These are phyloP conservation scores for Trachemys scripta DNA, from an alignment of 2,113 vertebrate genomes.

Conservation along the genomic window DNA sequence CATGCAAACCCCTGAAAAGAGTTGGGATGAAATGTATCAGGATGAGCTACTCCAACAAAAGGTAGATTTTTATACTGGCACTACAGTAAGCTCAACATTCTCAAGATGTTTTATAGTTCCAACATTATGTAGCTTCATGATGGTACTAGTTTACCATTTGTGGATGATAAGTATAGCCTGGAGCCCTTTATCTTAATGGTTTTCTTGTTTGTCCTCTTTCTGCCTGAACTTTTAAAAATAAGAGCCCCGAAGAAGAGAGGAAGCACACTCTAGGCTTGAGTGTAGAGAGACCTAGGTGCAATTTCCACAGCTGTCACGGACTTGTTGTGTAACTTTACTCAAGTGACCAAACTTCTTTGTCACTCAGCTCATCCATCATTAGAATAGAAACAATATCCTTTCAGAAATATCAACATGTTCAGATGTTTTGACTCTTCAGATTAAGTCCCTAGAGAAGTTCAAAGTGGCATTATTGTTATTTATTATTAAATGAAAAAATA, in stretches of 20 bases:
- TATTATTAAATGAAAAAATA: background rate
- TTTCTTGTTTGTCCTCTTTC: background rate
- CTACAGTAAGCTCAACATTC: background rate
- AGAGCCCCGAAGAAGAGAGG: background rate
- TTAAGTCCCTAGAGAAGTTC: background rate
- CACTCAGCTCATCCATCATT: background rate
- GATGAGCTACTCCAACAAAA: background rate
- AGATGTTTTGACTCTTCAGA: background rate
- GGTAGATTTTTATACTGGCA: background rate
- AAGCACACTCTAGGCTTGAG: background rate
- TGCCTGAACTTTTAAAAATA: background rate
- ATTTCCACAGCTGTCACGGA: background rate
- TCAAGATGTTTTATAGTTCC: background rate
- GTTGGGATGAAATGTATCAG: background rate
- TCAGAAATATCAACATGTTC: slow-evolving; percentile 3
- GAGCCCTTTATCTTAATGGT: background rate
- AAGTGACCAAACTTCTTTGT: background rate
- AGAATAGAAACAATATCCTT: background rate
- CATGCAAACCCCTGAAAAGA: background rate
- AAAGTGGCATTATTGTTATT: background rate
- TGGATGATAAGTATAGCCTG: background rate
- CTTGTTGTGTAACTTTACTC: background rate
- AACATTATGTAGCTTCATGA: background rate
- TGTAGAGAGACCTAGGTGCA: background rate
- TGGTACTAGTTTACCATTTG: background rate